Base-by-base conservation (phyloP, 2,888 invertebrate genomes). In the Himalopsyche tibetana region DNA sequence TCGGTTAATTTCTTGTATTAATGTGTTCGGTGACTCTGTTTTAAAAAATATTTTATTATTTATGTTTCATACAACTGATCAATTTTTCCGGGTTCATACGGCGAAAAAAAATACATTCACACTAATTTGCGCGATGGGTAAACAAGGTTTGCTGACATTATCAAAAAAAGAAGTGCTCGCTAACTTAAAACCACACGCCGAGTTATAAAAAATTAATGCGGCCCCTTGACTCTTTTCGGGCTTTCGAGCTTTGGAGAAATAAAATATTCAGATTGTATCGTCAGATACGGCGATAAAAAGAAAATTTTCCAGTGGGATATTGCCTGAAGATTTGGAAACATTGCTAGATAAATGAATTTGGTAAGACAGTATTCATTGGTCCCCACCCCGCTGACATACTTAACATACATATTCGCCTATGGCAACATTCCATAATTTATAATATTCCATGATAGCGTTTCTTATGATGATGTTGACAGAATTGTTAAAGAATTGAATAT, bases 221-320 rank as follows among this genome's bases (percentile, higher is more conserved):
- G 12, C 36, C 74, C 36, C 28, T 15, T 9, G 74, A 12, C 74
- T 74, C 38, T 69, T 74, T 5, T 36, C 28, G 17, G 3, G 28
- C 69, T n/a, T n/a, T 19, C 3, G 11, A 74, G 38, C 74, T 38
- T 36, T 6, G 74, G 19, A 36, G 9, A 36, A 74, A 74, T 74
- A 74, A 74, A 74, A 74, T 74, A 74, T 74, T 74, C 74, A 74
- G 74, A 74, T 74, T 15, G 11, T 63, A 63, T 56, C 56, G 63
- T 19, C 11, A 9, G 63, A 12, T 63, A 28, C 15, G 36, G 38
- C 36, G 38, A 38, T 74, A 74, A 74, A 38, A 74, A 74, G 38
- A 74, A 38, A 74, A 74, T 12, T 63, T 74, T 38, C 19, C 12
- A 38, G 11, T 12, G 36, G 5, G 38, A 74, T 36, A 74, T 36